A percentile compares a stretch with the other conserved stretches of the same genome.
Conservation (phyloP, 2,888 invertebrate genomes). For the Cheilosia urbana region DNA sequence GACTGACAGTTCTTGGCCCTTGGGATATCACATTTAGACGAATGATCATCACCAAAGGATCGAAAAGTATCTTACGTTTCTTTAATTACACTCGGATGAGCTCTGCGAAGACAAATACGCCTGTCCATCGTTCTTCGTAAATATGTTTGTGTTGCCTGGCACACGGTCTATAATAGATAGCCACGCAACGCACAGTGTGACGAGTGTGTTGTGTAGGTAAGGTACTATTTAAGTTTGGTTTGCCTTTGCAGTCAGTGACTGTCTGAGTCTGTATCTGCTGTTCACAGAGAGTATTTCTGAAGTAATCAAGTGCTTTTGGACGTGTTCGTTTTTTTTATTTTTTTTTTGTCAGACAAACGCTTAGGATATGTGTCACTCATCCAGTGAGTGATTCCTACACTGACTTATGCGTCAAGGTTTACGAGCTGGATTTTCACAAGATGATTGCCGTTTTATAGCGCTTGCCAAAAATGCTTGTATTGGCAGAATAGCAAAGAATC, state of each 20-base stretch:
- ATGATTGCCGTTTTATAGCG: slow-evolving; percentile 10
- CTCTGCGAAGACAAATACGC: slow-evolving; percentile 67
- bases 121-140: slow-evolving; percentile 58
- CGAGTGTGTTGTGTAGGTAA: slow-evolving; percentile 7
- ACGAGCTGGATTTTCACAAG: slow-evolving; percentile 53
- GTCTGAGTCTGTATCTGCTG: slow-evolving; percentile 41
- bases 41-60: slow-evolving; percentile 72
- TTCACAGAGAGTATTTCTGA: slow-evolving; percentile 47
- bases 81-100: slow-evolving; percentile 73
- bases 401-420: slow-evolving; percentile 61
- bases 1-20: slow-evolving; percentile 73
- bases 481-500: neutral
- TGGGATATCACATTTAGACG: slow-evolving; percentile 74
- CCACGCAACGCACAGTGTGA: slow-evolving; percentile 17
- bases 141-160: slow-evolving; percentile 41
- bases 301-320: slow-evolving; percentile 51
- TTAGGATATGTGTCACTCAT: slow-evolving; percentile 64
- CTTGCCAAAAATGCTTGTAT: neutral
- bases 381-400: slow-evolving; percentile 24
- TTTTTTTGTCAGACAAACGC: slow-evolving; percentile 27
- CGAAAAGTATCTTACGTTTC: slow-evolving; percentile 68
- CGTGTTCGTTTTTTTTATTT: slow-evolving; percentile 34
- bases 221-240: slow-evolving; percentile 26
- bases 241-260: slow-evolving; percentile 44
- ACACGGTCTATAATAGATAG: slow-evolving; percentile 24